Conservation (phyloP, 2,797 vertebrate species). For the Micropoecilia bifurca region DNA sequence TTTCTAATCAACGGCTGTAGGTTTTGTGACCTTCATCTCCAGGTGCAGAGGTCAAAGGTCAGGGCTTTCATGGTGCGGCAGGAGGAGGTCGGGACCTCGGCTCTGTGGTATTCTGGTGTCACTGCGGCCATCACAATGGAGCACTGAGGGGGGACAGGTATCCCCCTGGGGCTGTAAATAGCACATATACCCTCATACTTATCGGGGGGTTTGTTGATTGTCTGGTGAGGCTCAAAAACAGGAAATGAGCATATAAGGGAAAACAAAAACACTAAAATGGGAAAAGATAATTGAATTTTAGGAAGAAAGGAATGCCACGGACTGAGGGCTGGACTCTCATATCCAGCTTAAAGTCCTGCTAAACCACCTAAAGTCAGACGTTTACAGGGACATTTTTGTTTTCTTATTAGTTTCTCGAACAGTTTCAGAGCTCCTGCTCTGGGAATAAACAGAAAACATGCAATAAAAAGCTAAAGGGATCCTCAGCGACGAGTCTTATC, state of each 20-base stretch:
- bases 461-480: neutral
- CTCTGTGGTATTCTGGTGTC: conserved; percentile 77
- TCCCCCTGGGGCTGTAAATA: conserved; percentile 76
- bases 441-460: neutral
- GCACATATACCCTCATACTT: conserved; percentile 70
- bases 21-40: conserved; percentile 67
- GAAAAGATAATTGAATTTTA: conserved; percentile 75
- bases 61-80: conserved; percentile 64
- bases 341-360: conserved; percentile 29
- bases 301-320: conserved; percentile 58
- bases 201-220: conserved; percentile 45
- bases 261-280: conserved; percentile 80
- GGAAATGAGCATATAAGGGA: conserved; percentile 74
- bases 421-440: neutral
- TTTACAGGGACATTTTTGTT: conserved; percentile 15
- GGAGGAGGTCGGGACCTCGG: conserved; percentile 71
- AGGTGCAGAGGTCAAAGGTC: conserved; percentile 80
- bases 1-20: conserved; percentile 41
- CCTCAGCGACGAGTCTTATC: neutral
- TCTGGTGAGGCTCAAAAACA: conserved; percentile 74
- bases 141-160: conserved; percentile 76
- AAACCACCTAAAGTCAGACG: conserved; percentile 25
- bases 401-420: conserved; percentile 3
- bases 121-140: conserved; percentile 72
- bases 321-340: conserved; percentile 57